These are phyloP conservation scores for Ceryle rudis DNA, from an alignment of 2,797 vertebrate species.

Conservation along the genomic window DNA sequence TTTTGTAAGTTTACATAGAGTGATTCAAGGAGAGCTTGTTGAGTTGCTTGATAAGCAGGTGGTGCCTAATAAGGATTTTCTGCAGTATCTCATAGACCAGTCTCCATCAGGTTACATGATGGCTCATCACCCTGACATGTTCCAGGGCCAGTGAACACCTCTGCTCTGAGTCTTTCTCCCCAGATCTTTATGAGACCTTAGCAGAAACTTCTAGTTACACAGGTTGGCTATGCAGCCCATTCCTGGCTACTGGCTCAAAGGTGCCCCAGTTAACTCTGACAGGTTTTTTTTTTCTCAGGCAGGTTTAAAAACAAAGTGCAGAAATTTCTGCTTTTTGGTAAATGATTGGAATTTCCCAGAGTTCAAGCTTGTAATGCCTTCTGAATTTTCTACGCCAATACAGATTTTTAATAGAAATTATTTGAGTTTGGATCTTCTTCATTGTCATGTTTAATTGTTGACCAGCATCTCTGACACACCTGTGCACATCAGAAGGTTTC, in stretches of 20 bases:
- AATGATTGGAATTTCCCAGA: background rate
- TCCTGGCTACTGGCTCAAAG: background rate
- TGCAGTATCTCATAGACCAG: conserved; percentile 4
- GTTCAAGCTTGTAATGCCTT: background rate
- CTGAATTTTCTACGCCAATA: background rate
- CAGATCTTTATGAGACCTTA: background rate
- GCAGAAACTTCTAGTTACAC: background rate
- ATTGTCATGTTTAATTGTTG: background rate
- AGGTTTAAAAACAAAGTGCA: background rate
- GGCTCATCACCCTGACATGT: background rate
- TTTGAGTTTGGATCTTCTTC: background rate
- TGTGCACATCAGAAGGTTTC: background rate
- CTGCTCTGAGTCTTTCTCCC: background rate
- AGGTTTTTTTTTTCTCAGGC: background rate
- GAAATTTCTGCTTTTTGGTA: background rate
- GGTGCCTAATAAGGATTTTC: conserved; percentile 22
- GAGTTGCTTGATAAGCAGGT: background rate
- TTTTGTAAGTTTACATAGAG: background rate
- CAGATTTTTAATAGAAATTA: background rate
- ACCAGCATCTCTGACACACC: background rate
- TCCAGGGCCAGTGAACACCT: background rate
- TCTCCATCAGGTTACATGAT: background rate
- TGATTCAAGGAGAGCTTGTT: background rate
- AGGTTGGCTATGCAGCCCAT: background rate
- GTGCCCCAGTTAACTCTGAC: background rate